Evolutionary conservation across 2,113 vertebrate genomes (phyloP).

Genomic region (Pachycephala philippinensis): DNA sequence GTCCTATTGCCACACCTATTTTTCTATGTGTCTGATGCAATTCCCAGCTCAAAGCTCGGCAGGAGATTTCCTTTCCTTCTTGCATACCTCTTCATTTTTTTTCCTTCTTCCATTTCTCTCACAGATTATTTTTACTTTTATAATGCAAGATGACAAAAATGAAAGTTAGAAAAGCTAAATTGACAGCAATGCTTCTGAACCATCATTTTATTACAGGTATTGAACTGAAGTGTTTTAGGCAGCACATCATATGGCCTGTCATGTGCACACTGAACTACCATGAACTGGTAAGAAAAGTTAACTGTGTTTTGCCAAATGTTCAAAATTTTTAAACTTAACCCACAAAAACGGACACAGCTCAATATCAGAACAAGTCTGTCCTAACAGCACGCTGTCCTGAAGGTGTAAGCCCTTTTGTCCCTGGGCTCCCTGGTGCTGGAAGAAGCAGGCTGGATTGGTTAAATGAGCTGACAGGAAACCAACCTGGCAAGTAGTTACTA

Average conservation of each 20-base stretch:
- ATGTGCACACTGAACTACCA: background rate
- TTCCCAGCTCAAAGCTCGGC: background rate
- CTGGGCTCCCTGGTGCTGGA: background rate
- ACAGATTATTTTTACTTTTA: background rate
- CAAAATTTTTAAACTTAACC: background rate
- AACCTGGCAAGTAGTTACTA: background rate
- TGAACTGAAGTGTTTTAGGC: background rate
- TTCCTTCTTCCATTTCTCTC: background rate
- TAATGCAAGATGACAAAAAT: background rate
- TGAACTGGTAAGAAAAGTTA: background rate
- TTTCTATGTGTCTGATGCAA: background rate
- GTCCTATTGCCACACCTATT: background rate
- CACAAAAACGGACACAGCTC: background rate
- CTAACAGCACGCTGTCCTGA: accelerated
- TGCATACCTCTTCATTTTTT: background rate
- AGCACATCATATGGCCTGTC: background rate
- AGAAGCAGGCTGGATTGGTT: background rate
- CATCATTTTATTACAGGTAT: background rate
- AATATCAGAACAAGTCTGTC: background rate
- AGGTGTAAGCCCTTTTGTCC: background rate
- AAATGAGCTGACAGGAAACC: background rate
- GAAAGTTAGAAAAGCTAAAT: background rate
- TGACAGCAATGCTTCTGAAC: background rate
- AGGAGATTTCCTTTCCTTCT: background rate
- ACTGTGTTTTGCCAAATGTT: accelerated